Conservation (phyloP, 2,113 vertebrate species). For the Myrmecobius fasciatus region DNA sequence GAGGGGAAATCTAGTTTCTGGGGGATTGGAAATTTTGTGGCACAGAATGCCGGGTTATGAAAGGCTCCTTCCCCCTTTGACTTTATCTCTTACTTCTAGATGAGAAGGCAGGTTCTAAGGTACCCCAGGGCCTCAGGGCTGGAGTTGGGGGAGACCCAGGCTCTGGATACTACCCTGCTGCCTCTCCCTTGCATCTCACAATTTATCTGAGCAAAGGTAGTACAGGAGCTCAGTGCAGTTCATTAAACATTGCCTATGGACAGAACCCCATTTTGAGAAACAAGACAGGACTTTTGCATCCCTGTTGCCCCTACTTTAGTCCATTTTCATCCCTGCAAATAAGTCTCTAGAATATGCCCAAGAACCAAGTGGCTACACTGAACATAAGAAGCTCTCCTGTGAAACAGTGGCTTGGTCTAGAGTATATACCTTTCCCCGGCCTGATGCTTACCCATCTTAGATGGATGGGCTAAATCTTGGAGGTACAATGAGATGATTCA, state of each 20-base stretch:
- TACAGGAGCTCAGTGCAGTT: too few relatives aligned
- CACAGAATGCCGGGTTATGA: not conserved
- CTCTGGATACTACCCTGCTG: too few relatives aligned
- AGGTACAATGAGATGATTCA: too few relatives aligned
- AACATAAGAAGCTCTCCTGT: not conserved
- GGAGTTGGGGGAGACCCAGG: too few relatives aligned
- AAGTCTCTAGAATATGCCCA: not conserved
- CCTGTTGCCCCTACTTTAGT: not conserved
- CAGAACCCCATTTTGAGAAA: not conserved
- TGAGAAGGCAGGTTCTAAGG: not conserved
- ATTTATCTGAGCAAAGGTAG: too few relatives aligned
- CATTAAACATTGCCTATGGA: too few relatives aligned
- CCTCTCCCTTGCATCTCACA: too few relatives aligned
- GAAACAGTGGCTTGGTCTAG: too few relatives aligned
- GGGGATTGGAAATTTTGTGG: not conserved
- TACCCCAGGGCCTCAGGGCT: not conserved
- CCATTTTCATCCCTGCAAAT: not conserved
- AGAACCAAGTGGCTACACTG: not conserved
- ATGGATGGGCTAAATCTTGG: not conserved
- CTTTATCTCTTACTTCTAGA: not conserved
- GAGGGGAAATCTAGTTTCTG: not conserved
- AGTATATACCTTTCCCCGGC: too few relatives aligned
- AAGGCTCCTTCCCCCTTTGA: not conserved
- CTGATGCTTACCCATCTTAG: too few relatives aligned
- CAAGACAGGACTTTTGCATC: not conserved